A percentile compares a stretch with the other conserved stretches of the same genome.
Evolutionary conservation across 2,113 vertebrate genomes (phyloP).

Genomic region (Leptodactylus fuscus): DNA sequence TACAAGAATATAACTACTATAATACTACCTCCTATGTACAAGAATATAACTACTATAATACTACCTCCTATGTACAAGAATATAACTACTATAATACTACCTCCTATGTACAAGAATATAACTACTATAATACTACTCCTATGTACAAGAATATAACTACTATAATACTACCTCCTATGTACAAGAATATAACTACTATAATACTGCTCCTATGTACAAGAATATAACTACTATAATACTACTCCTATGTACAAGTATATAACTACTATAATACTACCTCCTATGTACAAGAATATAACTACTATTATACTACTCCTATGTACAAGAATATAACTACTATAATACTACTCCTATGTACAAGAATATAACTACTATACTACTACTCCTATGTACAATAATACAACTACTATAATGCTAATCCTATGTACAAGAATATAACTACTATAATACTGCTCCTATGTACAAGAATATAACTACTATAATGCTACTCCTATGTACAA

Average conservation of each 20-base stretch:
- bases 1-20: slow-evolving; percentile 1
- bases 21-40: not conserved
- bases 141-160: not conserved
- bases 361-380: slow-evolving; percentile 12
- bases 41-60: slow-evolving; percentile 12
- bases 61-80: not conserved
- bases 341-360: not conserved
- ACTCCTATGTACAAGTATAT: not conserved
- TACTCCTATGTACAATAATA: not conserved
- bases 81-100: slow-evolving; percentile 9
- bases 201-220: not conserved
- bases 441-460: not conserved
- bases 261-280: not conserved
- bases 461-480: slow-evolving; percentile 10
- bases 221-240: slow-evolving; percentile 14
- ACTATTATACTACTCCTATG: not conserved
- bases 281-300: slow-evolving; percentile 1
- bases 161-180: not conserved
- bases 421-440: not conserved
- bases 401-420: not conserved
- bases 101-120: not conserved
- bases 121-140: not conserved
- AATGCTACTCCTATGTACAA: not conserved
- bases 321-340: slow-evolving; percentile 12
- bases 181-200: slow-evolving; percentile 14